Base-by-base conservation (phyloP, 2,888 invertebrate species). In the Agrotis clavis region DNA sequence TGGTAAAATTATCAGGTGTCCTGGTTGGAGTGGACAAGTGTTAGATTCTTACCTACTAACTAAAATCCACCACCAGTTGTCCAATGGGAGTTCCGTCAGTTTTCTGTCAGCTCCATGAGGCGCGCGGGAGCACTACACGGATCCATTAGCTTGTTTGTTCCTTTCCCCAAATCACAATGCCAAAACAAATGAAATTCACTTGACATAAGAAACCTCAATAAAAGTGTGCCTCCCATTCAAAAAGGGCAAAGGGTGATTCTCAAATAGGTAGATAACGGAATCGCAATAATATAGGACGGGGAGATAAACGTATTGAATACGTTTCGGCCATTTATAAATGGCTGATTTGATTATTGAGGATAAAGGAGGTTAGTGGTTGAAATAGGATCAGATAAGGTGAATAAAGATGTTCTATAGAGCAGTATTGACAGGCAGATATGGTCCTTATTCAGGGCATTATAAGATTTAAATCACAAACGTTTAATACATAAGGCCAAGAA, bases 271-370 rank as follows among this genome's bases (percentile, higher is more conserved):
- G 54, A 68, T 65, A 62, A 56, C 64, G 59, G 62, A 61, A 51
- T 62, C 60, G 50, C 66, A 50, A 70, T 71, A 66, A 74, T 69
- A 41, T 68, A 68, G 41, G 67, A 19, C 6, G 21, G n/a, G 60
- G 65, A 56, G 64, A 68, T 74, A 60, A 50, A 71, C 47, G 35
- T 67, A 70, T 70, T 61, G 53, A 61, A 74, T 68, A 71, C 30
- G 57, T 41, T 77, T 41, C 21, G 47, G 19, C n/a, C n/a, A n/a
- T n/a, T 54, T 59, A 68, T 54, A 47, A 59, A 71, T 71, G 54
- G 47, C 11, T 25, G 61, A 48, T 59, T 59, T 30, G 48, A 56
- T 76, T 60, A 54, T 50, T 48, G 60, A 21, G 16, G 16, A 45
- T 59, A 59, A 47, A 6, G 35, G 25, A 56, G 35, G 7, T 4